phyloP scores from a whole-genome alignment of 2,113 vertebrate genomes.

The Paralichthys olivaceus region DNA sequence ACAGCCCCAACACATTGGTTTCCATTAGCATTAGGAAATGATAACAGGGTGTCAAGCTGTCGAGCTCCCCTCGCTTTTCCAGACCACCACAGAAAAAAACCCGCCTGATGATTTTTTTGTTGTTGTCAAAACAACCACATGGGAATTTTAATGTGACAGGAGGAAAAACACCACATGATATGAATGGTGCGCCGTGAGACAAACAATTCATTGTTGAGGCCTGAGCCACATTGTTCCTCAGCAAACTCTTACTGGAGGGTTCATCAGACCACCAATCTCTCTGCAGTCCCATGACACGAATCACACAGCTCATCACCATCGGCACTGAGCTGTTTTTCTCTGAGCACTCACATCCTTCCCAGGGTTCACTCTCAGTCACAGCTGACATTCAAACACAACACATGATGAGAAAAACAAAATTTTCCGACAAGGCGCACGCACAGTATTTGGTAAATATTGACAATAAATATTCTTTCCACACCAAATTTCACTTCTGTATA shows the following conservation, averaged over 20 bases:
- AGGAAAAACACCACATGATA: constrained; percentile 73
- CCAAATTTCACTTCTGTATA: constrained; percentile 7
- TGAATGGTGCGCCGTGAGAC: constrained; percentile 32
- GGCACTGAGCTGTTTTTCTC: constrained; percentile 20
- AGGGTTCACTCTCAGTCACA: background rate
- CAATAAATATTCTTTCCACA: background rate
- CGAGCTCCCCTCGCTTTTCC: background rate
- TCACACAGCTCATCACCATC: constrained; percentile 58
- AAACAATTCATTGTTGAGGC: constrained; percentile 61
- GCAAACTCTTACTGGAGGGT: constrained; percentile 34
- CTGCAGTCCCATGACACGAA: constrained; percentile 68
- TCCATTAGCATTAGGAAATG: background rate
- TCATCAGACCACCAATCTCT: constrained; percentile 48
- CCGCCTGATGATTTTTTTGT: background rate
- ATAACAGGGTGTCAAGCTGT: background rate
- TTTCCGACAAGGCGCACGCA: background rate
- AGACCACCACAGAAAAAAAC: background rate
- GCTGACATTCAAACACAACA: background rate
- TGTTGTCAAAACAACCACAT: constrained; percentile 53
- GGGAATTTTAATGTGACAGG: constrained; percentile 58
- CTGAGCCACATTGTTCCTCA: constrained; percentile 33
- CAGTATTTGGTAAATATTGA: background rate
- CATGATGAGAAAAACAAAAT: background rate
- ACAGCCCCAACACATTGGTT: too few species aligned
- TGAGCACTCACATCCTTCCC: background rate